phyloP scores from a whole-genome alignment of 2,797 vertebrate species.

The Phylloscopus collybita region DNA sequence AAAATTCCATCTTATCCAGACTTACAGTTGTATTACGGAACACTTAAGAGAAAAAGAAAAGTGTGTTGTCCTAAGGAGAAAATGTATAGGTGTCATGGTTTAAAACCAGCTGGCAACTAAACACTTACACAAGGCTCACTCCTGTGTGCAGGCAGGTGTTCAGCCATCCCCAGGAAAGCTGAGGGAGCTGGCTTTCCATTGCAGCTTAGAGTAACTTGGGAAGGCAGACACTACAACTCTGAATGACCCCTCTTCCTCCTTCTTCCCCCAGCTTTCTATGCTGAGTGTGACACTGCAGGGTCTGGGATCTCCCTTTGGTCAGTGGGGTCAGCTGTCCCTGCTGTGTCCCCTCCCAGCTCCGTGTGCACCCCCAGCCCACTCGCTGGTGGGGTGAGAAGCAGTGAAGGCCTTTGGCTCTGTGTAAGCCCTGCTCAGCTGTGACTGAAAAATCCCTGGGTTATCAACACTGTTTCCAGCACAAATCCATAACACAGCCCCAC shows the following conservation, averaged over 20 bases:
- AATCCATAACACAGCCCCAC: neutral
- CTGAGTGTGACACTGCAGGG: neutral
- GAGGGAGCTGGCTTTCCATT: neutral
- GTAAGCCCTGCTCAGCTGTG: neutral
- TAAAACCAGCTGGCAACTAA: neutral
- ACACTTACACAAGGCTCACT: neutral
- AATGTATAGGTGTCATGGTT: neutral
- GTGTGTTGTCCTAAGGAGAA: neutral
- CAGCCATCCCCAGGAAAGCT: neutral
- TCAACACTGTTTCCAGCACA: neutral
- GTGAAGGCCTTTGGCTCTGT: neutral
- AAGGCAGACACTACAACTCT: neutral
- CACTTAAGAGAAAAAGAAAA: neutral
- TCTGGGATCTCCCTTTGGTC: neutral
- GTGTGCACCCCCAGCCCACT: neutral
- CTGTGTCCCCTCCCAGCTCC: neutral
- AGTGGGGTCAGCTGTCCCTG: fast-evolving
- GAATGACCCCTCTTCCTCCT: neutral
- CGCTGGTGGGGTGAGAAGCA: fast-evolving
- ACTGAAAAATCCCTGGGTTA: neutral
- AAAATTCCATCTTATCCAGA: neutral
- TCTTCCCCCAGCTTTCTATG: neutral
- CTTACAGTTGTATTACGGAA: neutral
- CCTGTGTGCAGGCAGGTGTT: neutral
- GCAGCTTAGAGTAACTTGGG: too few species aligned